Base-by-base conservation (phyloP, 1,140 invertebrate genomes). In the Drosophila teissieri region DNA sequence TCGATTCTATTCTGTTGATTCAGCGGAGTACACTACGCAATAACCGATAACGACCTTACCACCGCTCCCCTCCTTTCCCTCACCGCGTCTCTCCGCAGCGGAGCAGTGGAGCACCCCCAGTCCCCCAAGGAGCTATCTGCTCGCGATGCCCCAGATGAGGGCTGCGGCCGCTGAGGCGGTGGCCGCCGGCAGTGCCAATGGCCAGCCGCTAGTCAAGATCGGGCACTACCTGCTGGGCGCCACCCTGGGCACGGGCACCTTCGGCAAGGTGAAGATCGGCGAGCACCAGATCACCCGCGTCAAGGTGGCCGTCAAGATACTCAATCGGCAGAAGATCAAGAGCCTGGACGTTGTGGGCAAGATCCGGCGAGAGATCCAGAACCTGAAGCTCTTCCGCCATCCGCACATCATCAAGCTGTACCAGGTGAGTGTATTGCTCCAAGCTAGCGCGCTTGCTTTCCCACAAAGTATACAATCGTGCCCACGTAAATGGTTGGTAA, bases 351-450 rank as follows among this genome's bases (percentile, higher is more conserved):
- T 99, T 3, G 99, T 99, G 44, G 98, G 98, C 3, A 99, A 99
- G 94, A 99, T 99, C 76, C 94, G 98, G 51, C 94, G 99, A 61
- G 99, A 99, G 93, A 99, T 99, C 90, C 98, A 99, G 93, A 99
- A 99, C 94, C 94, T 99, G 2, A 99, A 99, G 92, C 94, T 99
- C 1, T 99, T 99, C 92, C 94, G 98, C 63, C 99, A 99, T 95
- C 99, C 99, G 15, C 99, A 99, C 92, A 99, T 99, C 76, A 99
- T 99, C 68, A 99, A 99, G 94, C 93, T 99, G 94, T 99, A 96
- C 78, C 94, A 95, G 95, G 96, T 95, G 75, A 92, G 70, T 4
- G 3, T 2, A 7, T 42, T 2, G 40, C 2, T 45, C 11, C 12
- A 19, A 11, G 12, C 2, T 3, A 39, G 2, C 5, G 5, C 19